A percentile compares a stretch with the other conserved stretches of the same genome.
Conservation (phyloP, 2,888 invertebrate species). For the Dicroscelio sp. region DNA sequence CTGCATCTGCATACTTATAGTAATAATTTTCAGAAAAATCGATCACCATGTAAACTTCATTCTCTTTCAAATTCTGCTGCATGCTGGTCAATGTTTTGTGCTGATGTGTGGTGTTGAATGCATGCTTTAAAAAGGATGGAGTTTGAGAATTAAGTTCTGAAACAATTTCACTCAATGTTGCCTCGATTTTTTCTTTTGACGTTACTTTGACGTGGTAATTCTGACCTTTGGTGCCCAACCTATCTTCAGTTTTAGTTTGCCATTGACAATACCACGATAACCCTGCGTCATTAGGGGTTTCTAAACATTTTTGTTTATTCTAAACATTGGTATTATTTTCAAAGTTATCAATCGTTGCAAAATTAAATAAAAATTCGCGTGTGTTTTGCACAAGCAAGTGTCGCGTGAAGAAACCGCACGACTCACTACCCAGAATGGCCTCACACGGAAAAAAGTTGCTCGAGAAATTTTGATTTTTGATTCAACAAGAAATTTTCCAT, state of each 20-base stretch:
- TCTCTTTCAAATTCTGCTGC: slow-evolving; percentile 26
- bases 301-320: slow-evolving; percentile 16
- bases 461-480: too few species aligned
- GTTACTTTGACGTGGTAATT: slow-evolving; percentile 61
- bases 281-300: slow-evolving; percentile 20
- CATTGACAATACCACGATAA: slow-evolving; percentile 51
- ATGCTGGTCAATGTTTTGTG: slow-evolving; percentile 24
- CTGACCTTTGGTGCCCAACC: slow-evolving; percentile 44
- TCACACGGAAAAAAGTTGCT: slow-evolving; percentile 50
- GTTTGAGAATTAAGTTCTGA: slow-evolving; percentile 23
- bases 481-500: slow-evolving; percentile 58
- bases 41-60: slow-evolving; percentile 54
- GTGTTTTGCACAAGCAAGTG: slow-evolving; percentile 57
- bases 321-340: slow-evolving; percentile 28
- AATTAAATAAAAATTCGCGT: slow-evolving; percentile 55
- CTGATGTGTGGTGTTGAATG: slow-evolving; percentile 47
- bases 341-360: slow-evolving; percentile 26
- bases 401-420: slow-evolving; percentile 34
- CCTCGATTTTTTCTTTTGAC: slow-evolving; percentile 49
- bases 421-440: slow-evolving; percentile 55
- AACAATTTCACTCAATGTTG: slow-evolving; percentile 51
- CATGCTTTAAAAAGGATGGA: slow-evolving; percentile 42
- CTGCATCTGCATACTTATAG: slow-evolving; percentile 53
- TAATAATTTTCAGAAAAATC: slow-evolving; percentile 68
- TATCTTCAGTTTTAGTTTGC: slow-evolving; percentile 38